A percentile compares a stretch with the other conserved stretches of the same genome.
Evolutionary conservation across 2,113 vertebrate genomes (phyloP).

Genomic region (Ondatra zibethicus): DNA sequence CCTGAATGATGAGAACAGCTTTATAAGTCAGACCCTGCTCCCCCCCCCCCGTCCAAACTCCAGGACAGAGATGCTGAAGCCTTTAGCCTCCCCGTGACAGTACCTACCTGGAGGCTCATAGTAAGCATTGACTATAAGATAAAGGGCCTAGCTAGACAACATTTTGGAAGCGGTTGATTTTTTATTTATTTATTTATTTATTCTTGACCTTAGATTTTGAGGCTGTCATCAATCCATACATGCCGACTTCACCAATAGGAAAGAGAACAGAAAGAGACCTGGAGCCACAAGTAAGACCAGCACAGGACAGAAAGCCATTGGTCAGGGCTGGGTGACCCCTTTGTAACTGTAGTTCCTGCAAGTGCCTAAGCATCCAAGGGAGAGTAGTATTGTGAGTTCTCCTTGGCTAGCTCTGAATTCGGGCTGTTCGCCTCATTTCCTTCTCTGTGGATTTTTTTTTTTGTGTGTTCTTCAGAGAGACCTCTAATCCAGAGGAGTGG

Average conservation of each 20-base stretch:
- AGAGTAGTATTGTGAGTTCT: neutral
- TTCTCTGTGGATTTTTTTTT: neutral
- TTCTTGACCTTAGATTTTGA: neutral
- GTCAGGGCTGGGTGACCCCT: neutral
- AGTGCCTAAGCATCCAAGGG: neutral
- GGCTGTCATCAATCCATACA: neutral
- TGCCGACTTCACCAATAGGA: neutral
- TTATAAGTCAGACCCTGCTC: neutral
- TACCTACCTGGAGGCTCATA: neutral
- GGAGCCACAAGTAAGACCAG: neutral
- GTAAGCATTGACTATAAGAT: neutral
- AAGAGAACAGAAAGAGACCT: neutral
- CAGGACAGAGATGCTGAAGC: neutral
- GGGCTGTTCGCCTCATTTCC: neutral
- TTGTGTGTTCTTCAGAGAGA: neutral
- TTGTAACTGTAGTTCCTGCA: neutral
- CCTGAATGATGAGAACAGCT: neutral
- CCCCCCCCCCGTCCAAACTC: neutral
- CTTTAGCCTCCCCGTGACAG: neutral
- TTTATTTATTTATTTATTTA: rapidly evolving
- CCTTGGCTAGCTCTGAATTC: neutral
- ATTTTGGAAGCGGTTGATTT: neutral
- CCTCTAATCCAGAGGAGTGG: neutral
- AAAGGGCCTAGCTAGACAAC: neutral
- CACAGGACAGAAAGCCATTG: neutral